These are phyloP conservation scores for Drosophila kurseongensis DNA, from an alignment of 1,140 invertebrate genomes.

Conservation along the genomic window DNA sequence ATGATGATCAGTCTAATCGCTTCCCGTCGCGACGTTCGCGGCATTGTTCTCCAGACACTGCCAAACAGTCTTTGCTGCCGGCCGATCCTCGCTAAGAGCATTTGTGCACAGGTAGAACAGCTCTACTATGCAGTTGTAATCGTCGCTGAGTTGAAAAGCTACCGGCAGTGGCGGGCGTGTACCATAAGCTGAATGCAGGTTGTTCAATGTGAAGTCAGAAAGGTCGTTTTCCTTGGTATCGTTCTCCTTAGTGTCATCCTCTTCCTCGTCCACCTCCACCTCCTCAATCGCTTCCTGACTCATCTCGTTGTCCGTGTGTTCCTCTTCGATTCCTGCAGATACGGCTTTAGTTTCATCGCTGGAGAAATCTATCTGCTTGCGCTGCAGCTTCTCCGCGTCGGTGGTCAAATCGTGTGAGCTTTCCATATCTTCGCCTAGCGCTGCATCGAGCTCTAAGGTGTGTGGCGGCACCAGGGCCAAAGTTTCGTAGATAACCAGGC, in stretches of 20 bases:
- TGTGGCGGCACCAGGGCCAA: constrained; percentile 90
- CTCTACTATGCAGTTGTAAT: constrained; percentile 88
- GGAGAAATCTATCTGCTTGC: constrained; percentile 28
- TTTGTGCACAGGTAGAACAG: constrained; percentile 91
- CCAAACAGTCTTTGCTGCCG: constrained; percentile 85
- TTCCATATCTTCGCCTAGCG: constrained; percentile 77
- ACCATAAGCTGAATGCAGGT: constrained; percentile 84
- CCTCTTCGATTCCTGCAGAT: background rate
- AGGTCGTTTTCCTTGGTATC: constrained; percentile 55
- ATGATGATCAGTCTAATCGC: constrained; percentile 29
- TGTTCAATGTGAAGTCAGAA: constrained; percentile 21
- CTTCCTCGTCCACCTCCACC: background rate
- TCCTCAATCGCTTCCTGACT: background rate
- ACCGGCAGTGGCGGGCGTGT: constrained; percentile 89
- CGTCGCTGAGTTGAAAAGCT: constrained; percentile 86
- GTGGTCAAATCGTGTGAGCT: constrained; percentile 22
- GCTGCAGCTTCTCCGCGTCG: constrained; percentile 22
- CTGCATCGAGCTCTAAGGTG: constrained; percentile 83
- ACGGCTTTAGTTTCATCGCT: background rate
- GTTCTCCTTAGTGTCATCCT: constrained; percentile 45
- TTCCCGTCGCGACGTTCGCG: constrained; percentile 20
- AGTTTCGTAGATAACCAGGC: constrained; percentile 93
- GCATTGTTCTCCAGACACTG: constrained; percentile 67
- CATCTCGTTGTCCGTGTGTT: constrained; percentile 2
- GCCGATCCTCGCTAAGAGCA: constrained; percentile 86